Evolutionary conservation across 2,888 invertebrate genomes (phyloP), one percentile per base, ranked within the genome.

Genomic region (Lasioglossum zephyrum): DNA sequence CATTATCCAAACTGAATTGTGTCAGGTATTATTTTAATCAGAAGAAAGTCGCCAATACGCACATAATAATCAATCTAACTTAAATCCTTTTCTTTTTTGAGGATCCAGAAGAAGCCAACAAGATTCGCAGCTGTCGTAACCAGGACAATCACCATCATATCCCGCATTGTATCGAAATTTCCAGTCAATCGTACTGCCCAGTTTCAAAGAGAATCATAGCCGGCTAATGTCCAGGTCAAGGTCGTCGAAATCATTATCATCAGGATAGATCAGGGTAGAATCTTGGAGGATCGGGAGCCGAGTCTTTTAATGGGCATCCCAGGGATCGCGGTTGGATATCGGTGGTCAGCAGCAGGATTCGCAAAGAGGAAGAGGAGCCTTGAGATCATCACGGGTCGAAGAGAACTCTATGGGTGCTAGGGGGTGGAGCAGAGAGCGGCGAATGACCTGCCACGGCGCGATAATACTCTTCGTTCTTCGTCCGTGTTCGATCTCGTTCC

Each of bases 301-400:
- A 75, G 60, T 53, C 3, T 53, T 79, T 90, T 89, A 88, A 91
- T 91, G 89, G 87, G 86, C 86, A 87, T 87, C 81, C 82, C 85
- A 79, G 39, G 77, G 80, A 86, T 89, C 85, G 83, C 76, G 73
- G 87, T 83, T 84, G 83, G 74, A 91, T 86, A 87, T 87, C 83
- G 83, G 78, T 47, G 89, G 79, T 72, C 74, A 91, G 84, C 74
- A 91, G 84, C 87, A 84, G 87, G 89, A 86, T 84, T 79, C 84
- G 77, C 74, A 78, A 49, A 76, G 77, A 77, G 87, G 85, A 39
- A 76, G 73, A 60, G 82, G 69, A 86, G 73, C 86, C 88, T 91
- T 87, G 91, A 87, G 83, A 44, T 16, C 26, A 87, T 75, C 76
- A 26, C 76, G n/a, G 76, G 66, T 63, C 72, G 83, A 26, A 4